Evolutionary conservation across 2,113 vertebrate species (phyloP).

Genomic region (Hippocampus mohnikei): DNA sequence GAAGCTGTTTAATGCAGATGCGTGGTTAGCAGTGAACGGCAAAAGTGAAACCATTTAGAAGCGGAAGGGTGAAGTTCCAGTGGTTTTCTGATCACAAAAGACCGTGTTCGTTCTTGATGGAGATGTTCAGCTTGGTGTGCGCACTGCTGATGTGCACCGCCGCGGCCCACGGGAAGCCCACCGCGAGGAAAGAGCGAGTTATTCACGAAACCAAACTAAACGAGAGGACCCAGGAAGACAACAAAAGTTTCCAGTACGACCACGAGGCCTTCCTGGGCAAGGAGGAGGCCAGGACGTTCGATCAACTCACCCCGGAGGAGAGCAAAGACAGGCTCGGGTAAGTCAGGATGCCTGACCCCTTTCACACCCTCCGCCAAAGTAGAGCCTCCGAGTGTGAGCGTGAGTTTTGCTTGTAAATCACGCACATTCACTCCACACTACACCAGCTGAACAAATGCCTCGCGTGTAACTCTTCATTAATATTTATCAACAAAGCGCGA

Average conservation of each 20-base stretch:
- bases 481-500: constrained; percentile 29
- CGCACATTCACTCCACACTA: constrained; percentile 6
- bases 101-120: constrained; percentile 56
- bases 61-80: not conserved
- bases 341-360: constrained; percentile 40
- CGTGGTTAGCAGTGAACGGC: not conserved
- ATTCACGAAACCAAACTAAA: constrained; percentile 73
- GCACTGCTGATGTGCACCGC: constrained; percentile 55
- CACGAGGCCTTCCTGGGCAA: constrained; percentile 96
- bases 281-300: constrained; percentile 91
- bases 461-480: constrained; percentile 43
- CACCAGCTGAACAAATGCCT: not conserved
- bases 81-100: constrained; percentile 27
- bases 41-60: not conserved
- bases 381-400: not conserved
- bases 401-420: constrained; percentile 20
- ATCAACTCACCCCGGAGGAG: constrained; percentile 90
- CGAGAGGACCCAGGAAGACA: constrained; percentile 77
- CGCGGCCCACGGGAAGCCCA: constrained; percentile 78
- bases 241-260: constrained; percentile 87
- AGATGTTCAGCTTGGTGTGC: constrained; percentile 48
- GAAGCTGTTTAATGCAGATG: not conserved
- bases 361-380: not conserved
- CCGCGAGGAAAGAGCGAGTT: constrained; percentile 82
- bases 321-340: constrained; percentile 88